These are phyloP conservation scores for Aporrectodea caliginosa DNA, from an alignment of 1,140 invertebrate species.

Conservation along the genomic window DNA sequence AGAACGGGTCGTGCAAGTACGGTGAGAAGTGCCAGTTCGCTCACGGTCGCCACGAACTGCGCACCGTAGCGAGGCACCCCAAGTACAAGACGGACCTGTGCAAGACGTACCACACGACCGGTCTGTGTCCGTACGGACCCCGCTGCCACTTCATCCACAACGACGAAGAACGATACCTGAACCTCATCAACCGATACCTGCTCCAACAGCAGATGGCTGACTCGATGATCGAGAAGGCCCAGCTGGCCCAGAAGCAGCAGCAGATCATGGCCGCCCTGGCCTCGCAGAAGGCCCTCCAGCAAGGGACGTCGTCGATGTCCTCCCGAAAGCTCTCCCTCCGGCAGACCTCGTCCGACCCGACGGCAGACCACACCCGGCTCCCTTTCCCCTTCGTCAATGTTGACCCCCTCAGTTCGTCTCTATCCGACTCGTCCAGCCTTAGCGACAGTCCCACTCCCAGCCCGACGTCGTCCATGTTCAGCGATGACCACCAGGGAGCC, in stretches of 20 bases:
- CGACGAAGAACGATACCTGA: slow-evolving; percentile 70
- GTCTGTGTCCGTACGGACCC: slow-evolving; percentile 96
- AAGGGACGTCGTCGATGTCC: no score
- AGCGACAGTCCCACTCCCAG: neutral
- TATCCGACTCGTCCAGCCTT: neutral
- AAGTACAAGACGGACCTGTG: slow-evolving; percentile 99
- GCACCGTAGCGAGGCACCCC: slow-evolving; percentile 87
- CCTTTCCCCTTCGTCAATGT: neutral
- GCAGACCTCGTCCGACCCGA: slow-evolving; percentile 1
- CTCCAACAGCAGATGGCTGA: slow-evolving; percentile 1
- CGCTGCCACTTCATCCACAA: slow-evolving; percentile 98
- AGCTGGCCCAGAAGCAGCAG: slow-evolving; percentile 13
- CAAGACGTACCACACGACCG: slow-evolving; percentile 79
- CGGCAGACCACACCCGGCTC: slow-evolving; percentile 22
- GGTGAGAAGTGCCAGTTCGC: slow-evolving; percentile 99
- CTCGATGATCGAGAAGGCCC: slow-evolving; percentile 24
- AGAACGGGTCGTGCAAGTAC: slow-evolving; percentile 95
- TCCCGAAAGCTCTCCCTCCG: no score
- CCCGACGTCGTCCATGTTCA: neutral
- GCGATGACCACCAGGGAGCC: neutral
- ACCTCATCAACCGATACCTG: slow-evolving; percentile 31
- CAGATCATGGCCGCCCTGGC: slow-evolving; percentile 7
- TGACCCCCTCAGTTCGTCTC: neutral
- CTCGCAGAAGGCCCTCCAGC: slow-evolving; percentile 23
- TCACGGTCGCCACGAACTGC: slow-evolving; percentile 85